phyloP scores from a whole-genome alignment of 1,140 invertebrate species.

The Centruroides vittatus region DNA sequence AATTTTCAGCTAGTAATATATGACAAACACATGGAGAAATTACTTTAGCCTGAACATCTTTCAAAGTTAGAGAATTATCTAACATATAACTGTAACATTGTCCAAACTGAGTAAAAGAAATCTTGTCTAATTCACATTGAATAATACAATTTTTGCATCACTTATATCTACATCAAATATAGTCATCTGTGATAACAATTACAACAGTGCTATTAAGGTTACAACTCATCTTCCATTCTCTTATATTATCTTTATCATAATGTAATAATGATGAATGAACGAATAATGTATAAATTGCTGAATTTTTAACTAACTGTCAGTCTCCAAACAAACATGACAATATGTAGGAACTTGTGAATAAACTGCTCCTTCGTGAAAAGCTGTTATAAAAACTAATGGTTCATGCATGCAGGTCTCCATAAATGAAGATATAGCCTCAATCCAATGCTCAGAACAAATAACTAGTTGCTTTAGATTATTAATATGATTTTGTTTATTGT shows the following conservation, averaged over 20 bases:
- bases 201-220: not conserved
- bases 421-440: not conserved
- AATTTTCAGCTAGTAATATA: slow-evolving; percentile 4
- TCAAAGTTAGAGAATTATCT: slow-evolving; percentile 1
- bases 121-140: slow-evolving; percentile 11
- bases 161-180: slow-evolving; percentile 1
- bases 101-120: slow-evolving; percentile 10
- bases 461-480: not conserved
- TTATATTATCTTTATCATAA: not conserved
- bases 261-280: too few species aligned
- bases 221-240: slow-evolving; percentile 7
- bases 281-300: too few species aligned
- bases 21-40: not conserved
- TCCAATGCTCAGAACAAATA: slow-evolving; percentile 10
- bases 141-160: slow-evolving; percentile 8
- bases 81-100: slow-evolving; percentile 6
- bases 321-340: slow-evolving; percentile 1
- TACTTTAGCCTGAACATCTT: not conserved
- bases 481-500: too few species aligned
- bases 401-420: not conserved
- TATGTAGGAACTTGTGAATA: slow-evolving; percentile 2
- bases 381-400: slow-evolving; percentile 4
- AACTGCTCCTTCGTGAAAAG: slow-evolving; percentile 9
- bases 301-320: not conserved
- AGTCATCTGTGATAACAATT: slow-evolving; percentile 3